Base-by-base conservation (phyloP, 2,888 invertebrate species). In the Tinea semifulvella region DNA sequence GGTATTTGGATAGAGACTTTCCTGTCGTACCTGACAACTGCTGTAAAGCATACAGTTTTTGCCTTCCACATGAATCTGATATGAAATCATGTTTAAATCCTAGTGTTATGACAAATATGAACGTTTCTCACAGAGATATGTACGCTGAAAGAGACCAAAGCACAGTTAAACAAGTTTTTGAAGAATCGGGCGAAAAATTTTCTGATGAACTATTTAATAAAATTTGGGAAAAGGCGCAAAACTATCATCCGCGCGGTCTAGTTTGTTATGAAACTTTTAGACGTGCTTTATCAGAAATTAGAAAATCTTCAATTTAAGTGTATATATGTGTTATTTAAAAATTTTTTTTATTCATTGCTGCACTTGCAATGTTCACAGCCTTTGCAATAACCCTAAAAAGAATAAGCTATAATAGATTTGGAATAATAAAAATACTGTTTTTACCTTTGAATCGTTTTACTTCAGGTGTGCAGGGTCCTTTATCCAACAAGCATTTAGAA, bases 401-500 rank as follows among this genome's bases (percentile, higher is more conserved):
- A n/a, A n/a, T n/a, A n/a, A n/a, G n/a, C n/a, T n/a, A n/a, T n/a
- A n/a, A n/a, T n/a, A n/a, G n/a, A n/a, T n/a, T n/a, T n/a, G n/a
- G n/a, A n/a, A n/a, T n/a, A n/a, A n/a, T n/a, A n/a, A n/a, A n/a
- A 36, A 65, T n/a, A n/a, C n/a, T n/a, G n/a, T n/a, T n/a, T 74
- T 80, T 73, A 90, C 91, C 84, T 77, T 88, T 90, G 1, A 91
- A 68, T 72, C 86, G 84, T 54, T 85, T 84, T 35, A 86, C 86
- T 66, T 91, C 90, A 6, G 89, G 82, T 0, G 88, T 89, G 60
- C 91, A 91, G 2, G 83, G 85, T 36, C 86, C 88, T 48, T 79
- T 72, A 13, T 84, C 84, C 51, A 90, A 64, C 49, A 91, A 64
- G 56, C 91, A 92, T 48, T 87, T 85, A 8, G 87, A 66, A 55